Evolutionary conservation across 2,113 vertebrate species (phyloP).

Genomic region (Dolichallabes microphthalmus): DNA sequence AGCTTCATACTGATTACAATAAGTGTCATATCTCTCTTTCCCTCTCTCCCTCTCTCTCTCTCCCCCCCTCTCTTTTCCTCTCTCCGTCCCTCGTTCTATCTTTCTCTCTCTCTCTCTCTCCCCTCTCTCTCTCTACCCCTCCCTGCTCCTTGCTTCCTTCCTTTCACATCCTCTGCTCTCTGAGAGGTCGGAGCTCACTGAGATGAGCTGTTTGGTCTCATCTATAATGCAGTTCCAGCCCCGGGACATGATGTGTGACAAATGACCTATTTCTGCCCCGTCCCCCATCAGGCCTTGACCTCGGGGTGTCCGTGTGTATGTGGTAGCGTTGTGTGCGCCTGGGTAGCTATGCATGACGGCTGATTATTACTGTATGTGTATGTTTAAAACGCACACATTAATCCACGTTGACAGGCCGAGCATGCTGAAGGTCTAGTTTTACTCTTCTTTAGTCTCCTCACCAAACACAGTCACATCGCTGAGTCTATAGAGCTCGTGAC

Average conservation of each 20-base stretch:
- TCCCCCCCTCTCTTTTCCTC: not conserved
- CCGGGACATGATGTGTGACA: conserved; percentile 78
- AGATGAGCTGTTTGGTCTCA: conserved; percentile 70
- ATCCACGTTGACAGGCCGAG: not conserved
- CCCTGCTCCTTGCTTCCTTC: conserved; percentile 55
- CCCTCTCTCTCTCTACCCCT: not conserved
- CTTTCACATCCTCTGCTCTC: conserved; percentile 54
- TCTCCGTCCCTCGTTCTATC: not conserved
- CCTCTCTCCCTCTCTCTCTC: conserved; percentile 17
- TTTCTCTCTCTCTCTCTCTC: conserved; percentile 40
- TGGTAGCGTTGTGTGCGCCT: not conserved
- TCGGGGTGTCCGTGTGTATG: conserved; percentile 44
- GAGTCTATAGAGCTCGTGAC: conserved; percentile 49
- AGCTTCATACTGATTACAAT: conserved; percentile 47
- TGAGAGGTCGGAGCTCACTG: conserved; percentile 67
- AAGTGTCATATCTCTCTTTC: conserved; percentile 14
- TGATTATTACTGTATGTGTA: conserved; percentile 12
- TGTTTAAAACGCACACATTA: conserved; percentile 17
- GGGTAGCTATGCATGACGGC: conserved; percentile 41
- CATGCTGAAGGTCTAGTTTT: conserved; percentile 38
- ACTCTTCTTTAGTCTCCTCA: conserved; percentile 46
- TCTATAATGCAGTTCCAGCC: conserved; percentile 77
- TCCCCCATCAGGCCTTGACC: conserved; percentile 73
- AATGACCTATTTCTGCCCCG: conserved; percentile 81
- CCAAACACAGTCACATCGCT: conserved; percentile 23